Evolutionary conservation across 2,113 vertebrate species (phyloP).

Genomic region (Salminus brasiliensis): DNA sequence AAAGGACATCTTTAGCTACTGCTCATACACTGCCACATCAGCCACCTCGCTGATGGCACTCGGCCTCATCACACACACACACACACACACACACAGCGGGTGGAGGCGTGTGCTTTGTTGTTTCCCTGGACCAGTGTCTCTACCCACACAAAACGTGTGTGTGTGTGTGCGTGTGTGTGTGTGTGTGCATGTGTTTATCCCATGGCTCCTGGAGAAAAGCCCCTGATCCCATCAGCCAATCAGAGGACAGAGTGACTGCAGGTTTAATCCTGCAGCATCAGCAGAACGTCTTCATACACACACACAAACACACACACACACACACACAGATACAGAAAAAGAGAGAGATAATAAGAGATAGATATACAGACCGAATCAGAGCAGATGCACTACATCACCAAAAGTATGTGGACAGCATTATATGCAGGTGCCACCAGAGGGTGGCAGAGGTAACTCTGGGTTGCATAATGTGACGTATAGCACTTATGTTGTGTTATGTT

Average conservation of each 20-base stretch:
- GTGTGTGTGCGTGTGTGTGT: constrained; percentile 12
- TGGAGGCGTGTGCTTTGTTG: constrained; percentile 18
- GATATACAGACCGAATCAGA: too few species aligned
- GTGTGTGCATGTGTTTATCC: too few species aligned
- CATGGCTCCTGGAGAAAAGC: constrained; percentile 42
- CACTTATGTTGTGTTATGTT: too few species aligned
- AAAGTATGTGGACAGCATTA: background rate
- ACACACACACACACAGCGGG: background rate
- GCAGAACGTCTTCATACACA: background rate
- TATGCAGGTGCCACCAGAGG: background rate
- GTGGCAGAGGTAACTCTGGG: too few species aligned
- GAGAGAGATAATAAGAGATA: too few species aligned
- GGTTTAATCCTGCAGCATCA: too few species aligned
- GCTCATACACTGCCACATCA: too few species aligned
- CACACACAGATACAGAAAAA: background rate
- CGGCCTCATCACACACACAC: background rate
- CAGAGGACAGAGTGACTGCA: background rate
- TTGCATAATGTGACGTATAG: too few species aligned
- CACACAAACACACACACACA: background rate
- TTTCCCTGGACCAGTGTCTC: background rate
- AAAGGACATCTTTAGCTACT: too few species aligned
- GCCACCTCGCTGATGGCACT: background rate
- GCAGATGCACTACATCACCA: too few species aligned
- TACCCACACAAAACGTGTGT: constrained; percentile 22
- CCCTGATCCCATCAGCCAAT: constrained; percentile 35